Evolutionary conservation across 2,797 vertebrate species (phyloP).

Genomic region (Dromococcyx pavoninus): DNA sequence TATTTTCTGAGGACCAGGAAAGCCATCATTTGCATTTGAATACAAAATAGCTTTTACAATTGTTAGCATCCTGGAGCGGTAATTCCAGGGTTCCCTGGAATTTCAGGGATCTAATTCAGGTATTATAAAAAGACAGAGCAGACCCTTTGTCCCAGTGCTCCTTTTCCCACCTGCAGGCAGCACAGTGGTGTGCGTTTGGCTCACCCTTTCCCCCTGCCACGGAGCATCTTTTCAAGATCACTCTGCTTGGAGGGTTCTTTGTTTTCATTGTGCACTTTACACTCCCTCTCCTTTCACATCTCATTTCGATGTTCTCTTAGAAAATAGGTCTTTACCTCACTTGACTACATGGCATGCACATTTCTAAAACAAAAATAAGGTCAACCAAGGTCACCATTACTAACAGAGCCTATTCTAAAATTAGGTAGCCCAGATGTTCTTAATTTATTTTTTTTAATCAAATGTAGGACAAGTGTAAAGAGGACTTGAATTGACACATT

Average conservation of each 20-base stretch:
- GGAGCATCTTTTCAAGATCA: too few relatives aligned
- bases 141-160: too few relatives aligned
- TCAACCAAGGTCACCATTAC: constrained; percentile 5
- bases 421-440: constrained; percentile 55
- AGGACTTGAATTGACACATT: constrained; percentile 56
- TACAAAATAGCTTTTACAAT: background rate
- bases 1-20: background rate
- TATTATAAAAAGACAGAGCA: background rate
- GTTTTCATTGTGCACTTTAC: background rate
- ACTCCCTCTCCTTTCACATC: background rate
- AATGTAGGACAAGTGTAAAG: constrained; percentile 61
- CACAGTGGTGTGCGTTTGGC: background rate
- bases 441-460: constrained; percentile 23
- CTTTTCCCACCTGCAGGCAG: background rate
- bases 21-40: background rate
- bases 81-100: background rate
- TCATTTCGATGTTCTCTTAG: background rate
- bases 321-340: constrained; percentile 45
- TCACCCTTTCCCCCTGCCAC: background rate
- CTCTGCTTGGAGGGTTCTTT: too few relatives aligned
- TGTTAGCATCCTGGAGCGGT: background rate
- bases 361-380: constrained; percentile 47
- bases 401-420: constrained; percentile 47
- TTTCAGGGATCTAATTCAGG: background rate
- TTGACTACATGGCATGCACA: background rate